phyloP scores from a whole-genome alignment of 1,140 invertebrate species.

The Potamilus streckersoni region DNA sequence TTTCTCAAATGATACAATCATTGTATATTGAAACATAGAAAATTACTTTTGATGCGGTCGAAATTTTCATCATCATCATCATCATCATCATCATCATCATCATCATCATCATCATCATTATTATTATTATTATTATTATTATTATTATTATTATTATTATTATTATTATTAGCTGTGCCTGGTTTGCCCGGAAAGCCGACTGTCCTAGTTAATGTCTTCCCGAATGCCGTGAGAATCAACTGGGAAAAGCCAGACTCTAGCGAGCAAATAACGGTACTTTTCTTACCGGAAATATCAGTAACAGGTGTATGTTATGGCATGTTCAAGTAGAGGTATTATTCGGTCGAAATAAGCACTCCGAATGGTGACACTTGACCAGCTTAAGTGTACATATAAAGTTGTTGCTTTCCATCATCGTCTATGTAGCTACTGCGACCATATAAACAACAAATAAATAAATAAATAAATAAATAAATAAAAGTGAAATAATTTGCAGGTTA shows the following conservation, averaged over 20 bases:
- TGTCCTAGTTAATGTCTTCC: conserved; percentile 20
- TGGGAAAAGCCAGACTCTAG: conserved; percentile 29
- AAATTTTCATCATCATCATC: not conserved
- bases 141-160: conserved; percentile 4
- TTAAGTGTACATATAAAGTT: too few relatives aligned
- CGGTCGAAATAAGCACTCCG: too few relatives aligned
- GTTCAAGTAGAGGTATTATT: too few relatives aligned
- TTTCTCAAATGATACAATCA: not conserved
- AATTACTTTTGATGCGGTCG: too few relatives aligned
- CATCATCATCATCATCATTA: not conserved
- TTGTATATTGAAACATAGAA: not conserved
- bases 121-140: not conserved
- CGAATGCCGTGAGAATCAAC: conserved; percentile 24
- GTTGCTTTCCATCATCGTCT: too few relatives aligned
- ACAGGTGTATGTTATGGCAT: too few relatives aligned
- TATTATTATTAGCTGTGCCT: conserved; percentile 17
- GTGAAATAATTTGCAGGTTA: too few relatives aligned
- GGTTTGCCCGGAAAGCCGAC: conserved; percentile 13
- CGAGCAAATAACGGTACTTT: conserved; percentile 22
- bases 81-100: not conserved
- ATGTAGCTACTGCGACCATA: too few relatives aligned
- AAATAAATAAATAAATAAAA: too few relatives aligned
- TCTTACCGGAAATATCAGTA: too few relatives aligned
- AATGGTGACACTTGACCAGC: too few relatives aligned
- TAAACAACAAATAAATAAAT: too few relatives aligned